Conservation (phyloP, 1,140 invertebrate genomes). For the Trachymyrmex cornetzi region DNA sequence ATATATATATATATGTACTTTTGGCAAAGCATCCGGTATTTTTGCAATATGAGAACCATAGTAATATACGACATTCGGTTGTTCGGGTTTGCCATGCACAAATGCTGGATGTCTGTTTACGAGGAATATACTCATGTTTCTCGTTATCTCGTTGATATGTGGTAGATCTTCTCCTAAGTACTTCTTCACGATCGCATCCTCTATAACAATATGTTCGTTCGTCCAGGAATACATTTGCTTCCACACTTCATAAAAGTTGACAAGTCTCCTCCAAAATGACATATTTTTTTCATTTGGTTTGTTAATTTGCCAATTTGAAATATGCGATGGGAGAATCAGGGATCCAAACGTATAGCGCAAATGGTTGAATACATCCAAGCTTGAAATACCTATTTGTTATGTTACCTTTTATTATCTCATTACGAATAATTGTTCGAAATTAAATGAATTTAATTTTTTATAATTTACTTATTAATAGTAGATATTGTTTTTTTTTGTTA, state of each 20-base stretch:
- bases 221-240: slow-evolving; percentile 34
- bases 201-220: slow-evolving; percentile 71
- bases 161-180: slow-evolving; percentile 53
- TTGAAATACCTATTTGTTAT: slow-evolving; percentile 58
- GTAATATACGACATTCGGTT: slow-evolving; percentile 87
- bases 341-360: slow-evolving; percentile 56
- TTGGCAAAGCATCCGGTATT: slow-evolving; percentile 64
- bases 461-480: background rate
- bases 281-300: slow-evolving; percentile 12
- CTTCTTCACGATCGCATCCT: slow-evolving; percentile 71
- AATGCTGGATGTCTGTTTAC: slow-evolving; percentile 83
- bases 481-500: slow-evolving; percentile 23
- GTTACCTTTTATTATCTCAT: background rate
- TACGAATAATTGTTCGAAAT: background rate
- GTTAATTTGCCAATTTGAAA: slow-evolving; percentile 65
- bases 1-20: slow-evolving; percentile 55
- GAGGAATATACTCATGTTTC: slow-evolving; percentile 54
- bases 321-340: slow-evolving; percentile 65
- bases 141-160: slow-evolving; percentile 23
- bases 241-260: slow-evolving; percentile 57
- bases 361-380: slow-evolving; percentile 42
- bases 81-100: slow-evolving; percentile 86
- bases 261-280: slow-evolving; percentile 65
- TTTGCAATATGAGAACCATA: slow-evolving; percentile 85
- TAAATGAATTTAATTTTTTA: background rate